Conservation (phyloP, 2,888 invertebrate species). For the Ellobium chinense region DNA sequence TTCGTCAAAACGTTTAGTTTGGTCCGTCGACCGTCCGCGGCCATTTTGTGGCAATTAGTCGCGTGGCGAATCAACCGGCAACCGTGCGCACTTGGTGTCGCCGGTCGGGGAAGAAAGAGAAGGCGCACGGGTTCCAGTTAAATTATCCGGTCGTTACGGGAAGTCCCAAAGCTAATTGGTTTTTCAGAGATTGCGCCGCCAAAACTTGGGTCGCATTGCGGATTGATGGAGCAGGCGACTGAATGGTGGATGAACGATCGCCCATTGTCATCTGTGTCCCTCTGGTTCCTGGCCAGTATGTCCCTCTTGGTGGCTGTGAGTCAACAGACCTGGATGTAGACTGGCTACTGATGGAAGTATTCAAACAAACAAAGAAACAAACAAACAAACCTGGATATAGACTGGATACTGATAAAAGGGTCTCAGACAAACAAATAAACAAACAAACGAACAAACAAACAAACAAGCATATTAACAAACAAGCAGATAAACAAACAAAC, state of each 20-base stretch:
- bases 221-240: conserved; percentile 32
- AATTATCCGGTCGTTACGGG: conserved; percentile 46
- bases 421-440: no score
- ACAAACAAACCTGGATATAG: no score
- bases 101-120: conserved; percentile 26
- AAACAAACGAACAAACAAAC: no score
- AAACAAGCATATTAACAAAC: no score
- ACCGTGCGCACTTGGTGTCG: background rate
- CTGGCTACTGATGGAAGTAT: no score
- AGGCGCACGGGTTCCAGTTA: conserved; percentile 24
- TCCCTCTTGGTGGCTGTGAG: background rate
- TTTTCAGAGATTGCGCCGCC: conserved; percentile 44
- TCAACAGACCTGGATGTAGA: background rate
- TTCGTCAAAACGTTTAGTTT: conserved; percentile 44
- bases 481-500: no score
- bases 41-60: conserved; percentile 48
- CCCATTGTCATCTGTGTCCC: background rate
- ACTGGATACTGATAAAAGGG: no score
- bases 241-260: conserved; percentile 3
- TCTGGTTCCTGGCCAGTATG: background rate
- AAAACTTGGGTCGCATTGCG: conserved; percentile 14
- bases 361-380: no score
- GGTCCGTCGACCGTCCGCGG: conserved; percentile 26
- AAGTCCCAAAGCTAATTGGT: conserved; percentile 46
- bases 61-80: conserved; percentile 45